phyloP scores from a whole-genome alignment of 2,888 invertebrate genomes.

The Poecilus cupreus region DNA sequence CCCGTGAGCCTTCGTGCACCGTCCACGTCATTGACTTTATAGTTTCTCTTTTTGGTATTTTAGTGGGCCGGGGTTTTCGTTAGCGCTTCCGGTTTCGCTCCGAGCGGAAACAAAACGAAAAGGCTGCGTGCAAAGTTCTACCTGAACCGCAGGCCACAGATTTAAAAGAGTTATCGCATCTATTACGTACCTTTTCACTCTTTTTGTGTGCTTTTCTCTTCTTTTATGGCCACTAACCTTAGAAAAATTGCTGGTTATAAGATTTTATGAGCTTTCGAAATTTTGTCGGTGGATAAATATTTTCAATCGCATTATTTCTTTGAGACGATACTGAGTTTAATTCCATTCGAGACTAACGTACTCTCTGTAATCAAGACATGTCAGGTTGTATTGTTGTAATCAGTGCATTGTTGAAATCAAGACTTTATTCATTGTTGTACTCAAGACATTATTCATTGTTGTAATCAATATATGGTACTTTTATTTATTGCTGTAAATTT shows the following conservation, averaged over 20 bases:
- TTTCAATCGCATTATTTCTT: background rate
- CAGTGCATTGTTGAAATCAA: no score
- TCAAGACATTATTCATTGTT: no score
- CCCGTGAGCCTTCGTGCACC: background rate
- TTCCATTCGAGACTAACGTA: no score
- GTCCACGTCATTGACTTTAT: background rate
- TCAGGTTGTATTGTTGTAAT: no score
- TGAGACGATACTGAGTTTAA: no score
- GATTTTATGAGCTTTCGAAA: constrained; percentile 28
- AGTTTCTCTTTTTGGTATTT: background rate
- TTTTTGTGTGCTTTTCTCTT: constrained; percentile 9
- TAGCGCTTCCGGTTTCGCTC: background rate
- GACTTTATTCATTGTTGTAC: no score
- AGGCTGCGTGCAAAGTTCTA: constrained; percentile 33
- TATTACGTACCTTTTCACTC: constrained; percentile 9
- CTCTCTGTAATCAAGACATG: no score
- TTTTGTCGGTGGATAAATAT: constrained; percentile 13
- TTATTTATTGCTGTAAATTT: no score
- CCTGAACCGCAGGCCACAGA: constrained; percentile 18
- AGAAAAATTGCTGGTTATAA: constrained; percentile 35
- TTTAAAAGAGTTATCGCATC: constrained; percentile 45
- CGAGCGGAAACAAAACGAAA: constrained; percentile 27
- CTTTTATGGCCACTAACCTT: constrained; percentile 7
- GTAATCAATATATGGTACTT: no score
- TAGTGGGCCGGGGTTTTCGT: background rate